Evolutionary conservation across 2,113 vertebrate species (phyloP), one percentile per base, ranked within the genome.

Genomic region (Gadus chalcogrammus): DNA sequence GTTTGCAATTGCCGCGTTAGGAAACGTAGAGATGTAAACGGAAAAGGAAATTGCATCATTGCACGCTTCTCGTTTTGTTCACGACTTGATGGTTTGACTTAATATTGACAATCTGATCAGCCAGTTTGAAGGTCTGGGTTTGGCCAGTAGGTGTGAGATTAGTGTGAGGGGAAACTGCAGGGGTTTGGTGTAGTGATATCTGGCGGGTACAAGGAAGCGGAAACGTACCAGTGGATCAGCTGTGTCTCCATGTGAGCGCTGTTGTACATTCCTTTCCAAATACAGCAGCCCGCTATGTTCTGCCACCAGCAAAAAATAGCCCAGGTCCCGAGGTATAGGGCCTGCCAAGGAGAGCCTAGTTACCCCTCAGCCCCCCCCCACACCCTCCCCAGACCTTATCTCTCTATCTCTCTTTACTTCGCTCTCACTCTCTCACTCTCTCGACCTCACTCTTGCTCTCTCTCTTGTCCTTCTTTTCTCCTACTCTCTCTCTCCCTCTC

Each of bases 201-300:
- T 48, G 42, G 42, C 11, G 42, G 42, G 8, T 48, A 9, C 42
- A 11, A 13, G 42, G 42, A 48, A 48, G 11, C 42, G 8, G 9
- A 12, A 48, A 48, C 77, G 80, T 67, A 35, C 65, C 65, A 83
- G 72, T 78, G 81, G 81, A 82, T 89, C 76, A 90, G 81, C 88
- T 88, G 89, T 76, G 86, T 82, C 70, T 81, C 79, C 78, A 87
- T 84, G 79, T 83, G 42, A 79, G 75, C 77, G 82, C 42, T 79
- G 74, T 52, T 79, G 82, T 70, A 74, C 88, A 94, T 94, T 91
- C 91, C 90, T 90, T 92, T 94, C 91, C 88, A 94, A 93, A 92
- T 90, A 86, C 83, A 93, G 92, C 66, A 28, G 64, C 85, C 94
- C 86, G 91, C 94, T 89, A 93, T 88, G 82, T 80, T 88, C 82